Evolutionary conservation across 2,797 vertebrate species (phyloP).

Genomic region (Phylloscopus collybita): DNA sequence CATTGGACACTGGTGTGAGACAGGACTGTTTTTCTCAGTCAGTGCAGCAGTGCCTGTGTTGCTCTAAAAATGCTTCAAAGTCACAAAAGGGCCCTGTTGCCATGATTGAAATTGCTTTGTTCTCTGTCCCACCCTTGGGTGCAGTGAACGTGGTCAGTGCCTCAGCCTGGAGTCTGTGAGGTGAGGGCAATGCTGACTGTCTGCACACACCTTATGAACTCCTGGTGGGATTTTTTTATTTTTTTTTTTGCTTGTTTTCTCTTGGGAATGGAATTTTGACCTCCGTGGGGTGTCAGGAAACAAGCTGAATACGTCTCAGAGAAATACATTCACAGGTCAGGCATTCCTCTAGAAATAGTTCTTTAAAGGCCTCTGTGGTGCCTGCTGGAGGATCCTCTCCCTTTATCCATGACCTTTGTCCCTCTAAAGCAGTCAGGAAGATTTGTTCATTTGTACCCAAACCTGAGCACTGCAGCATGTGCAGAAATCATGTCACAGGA

Average conservation of each 20-base stretch:
- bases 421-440: neutral
- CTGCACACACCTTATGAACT: fast-evolving
- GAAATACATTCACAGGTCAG: neutral
- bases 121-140: neutral
- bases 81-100: neutral
- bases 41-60: neutral
- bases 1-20: neutral
- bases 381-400: neutral
- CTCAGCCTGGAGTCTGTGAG: neutral
- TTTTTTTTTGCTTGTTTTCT: neutral
- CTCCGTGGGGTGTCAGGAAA: neutral
- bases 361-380: neutral
- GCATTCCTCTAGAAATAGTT: neutral
- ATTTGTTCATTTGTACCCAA: neutral
- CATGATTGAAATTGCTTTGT: neutral
- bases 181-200: neutral
- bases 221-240: neutral
- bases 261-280: neutral
- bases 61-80: neutral
- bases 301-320: neutral
- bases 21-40: neutral
- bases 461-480: neutral
- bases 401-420: neutral
- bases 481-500: neutral
- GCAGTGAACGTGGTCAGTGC: neutral